Conservation (phyloP, 1,140 invertebrate species). For the Scaptomyza hsui region DNA sequence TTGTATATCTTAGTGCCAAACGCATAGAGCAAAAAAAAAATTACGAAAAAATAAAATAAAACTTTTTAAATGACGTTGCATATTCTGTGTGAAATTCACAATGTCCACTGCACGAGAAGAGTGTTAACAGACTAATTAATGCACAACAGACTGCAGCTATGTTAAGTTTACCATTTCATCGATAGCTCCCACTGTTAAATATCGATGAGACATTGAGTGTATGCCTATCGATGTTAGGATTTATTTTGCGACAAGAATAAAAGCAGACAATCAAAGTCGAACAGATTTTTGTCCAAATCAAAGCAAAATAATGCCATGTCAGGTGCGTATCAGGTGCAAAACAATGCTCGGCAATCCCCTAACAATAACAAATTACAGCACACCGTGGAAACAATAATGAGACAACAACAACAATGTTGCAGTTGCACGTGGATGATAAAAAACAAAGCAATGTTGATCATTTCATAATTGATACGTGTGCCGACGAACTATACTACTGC, state of each 20-base stretch:
- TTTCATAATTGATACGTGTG: conserved; percentile 13
- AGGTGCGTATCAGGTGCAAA: conserved; percentile 19
- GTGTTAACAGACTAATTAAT: neutral
- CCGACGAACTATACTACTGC: conserved; percentile 47
- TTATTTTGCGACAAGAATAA: conserved; percentile 8
- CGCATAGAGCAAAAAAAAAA: conserved; percentile 55
- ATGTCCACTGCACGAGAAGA: neutral
- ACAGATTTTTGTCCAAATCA: conserved; percentile 7
- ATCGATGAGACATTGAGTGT: neutral
- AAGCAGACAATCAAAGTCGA: neutral
- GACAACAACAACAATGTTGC: neutral
- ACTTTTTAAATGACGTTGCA: neutral
- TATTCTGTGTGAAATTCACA: conserved; percentile 1
- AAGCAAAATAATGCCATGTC: conserved; percentile 53
- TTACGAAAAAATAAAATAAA: conserved; percentile 14
- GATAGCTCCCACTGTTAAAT: neutral
- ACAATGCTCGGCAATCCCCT: neutral
- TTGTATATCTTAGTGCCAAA: conserved; percentile 62
- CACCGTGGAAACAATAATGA: conserved; percentile 1
- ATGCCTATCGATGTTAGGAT: conserved; percentile 4
- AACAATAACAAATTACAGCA: conserved; percentile 5
- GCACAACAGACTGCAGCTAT: neutral
- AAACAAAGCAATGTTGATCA: conserved; percentile 19
- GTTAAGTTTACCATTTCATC: conserved; percentile 1
- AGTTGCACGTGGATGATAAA: conserved; percentile 49